phyloP scores from a whole-genome alignment of 1,140 invertebrate genomes.

The Bicyclus anynana region DNA sequence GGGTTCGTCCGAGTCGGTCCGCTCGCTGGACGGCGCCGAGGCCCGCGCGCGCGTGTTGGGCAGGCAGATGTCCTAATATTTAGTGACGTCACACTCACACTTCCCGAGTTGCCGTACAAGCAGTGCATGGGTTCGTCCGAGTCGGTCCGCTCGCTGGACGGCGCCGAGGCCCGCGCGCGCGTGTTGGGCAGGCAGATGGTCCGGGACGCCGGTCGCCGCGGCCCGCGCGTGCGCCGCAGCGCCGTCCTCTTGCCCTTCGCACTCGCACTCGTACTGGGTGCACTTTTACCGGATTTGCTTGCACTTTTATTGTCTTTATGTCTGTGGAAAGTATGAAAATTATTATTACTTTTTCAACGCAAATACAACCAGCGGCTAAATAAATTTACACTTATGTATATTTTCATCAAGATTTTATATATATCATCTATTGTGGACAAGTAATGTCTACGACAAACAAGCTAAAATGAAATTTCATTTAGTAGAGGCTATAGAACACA shows the following conservation, averaged over 20 bases:
- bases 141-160: constrained; percentile 55
- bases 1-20: too few species aligned
- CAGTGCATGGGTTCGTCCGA: constrained; percentile 51
- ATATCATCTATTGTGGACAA: too few species aligned
- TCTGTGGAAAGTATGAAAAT: constrained; percentile 24
- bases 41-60: too few species aligned
- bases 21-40: too few species aligned
- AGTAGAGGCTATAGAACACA: too few species aligned
- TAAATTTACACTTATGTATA: too few species aligned
- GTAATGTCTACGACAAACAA: too few species aligned
- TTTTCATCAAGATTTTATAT: too few species aligned
- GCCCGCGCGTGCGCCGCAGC: constrained; percentile 31
- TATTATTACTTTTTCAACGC: too few species aligned
- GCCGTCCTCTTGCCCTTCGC: constrained; percentile 39
- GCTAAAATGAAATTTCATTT: too few species aligned
- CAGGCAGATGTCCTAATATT: too few species aligned
- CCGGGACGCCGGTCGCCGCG: constrained; percentile 21
- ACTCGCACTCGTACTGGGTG: constrained; percentile 30
- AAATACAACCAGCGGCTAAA: too few species aligned
- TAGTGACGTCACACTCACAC: constrained; percentile 30
- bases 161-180: constrained; percentile 32
- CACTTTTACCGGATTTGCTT: constrained; percentile 30
- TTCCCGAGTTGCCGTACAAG: constrained; percentile 36
- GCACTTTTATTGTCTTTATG: constrained; percentile 42
- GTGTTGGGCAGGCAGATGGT: constrained; percentile 11